phyloP scores from a whole-genome alignment of 2,888 invertebrate genomes.

The Acronicta leporina region DNA sequence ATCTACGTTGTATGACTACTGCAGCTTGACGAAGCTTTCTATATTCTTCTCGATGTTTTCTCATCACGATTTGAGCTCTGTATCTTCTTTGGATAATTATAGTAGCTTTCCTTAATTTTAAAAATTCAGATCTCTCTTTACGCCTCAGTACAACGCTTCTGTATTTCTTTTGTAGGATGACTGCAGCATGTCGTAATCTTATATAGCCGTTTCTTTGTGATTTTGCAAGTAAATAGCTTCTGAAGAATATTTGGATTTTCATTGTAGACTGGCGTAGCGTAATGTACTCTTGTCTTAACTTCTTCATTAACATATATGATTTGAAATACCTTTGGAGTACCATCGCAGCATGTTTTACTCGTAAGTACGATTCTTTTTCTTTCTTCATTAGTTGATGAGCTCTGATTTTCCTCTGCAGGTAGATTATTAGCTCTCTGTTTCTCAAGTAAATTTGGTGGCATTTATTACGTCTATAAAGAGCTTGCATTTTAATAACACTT shows the following conservation, averaged over 20 bases:
- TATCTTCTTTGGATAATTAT: constrained; percentile 75
- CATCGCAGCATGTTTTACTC: constrained; percentile 71
- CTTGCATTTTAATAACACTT: constrained; percentile 82
- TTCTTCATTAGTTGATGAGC: constrained; percentile 75
- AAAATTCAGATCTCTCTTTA: constrained; percentile 62
- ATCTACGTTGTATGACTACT: constrained; percentile 78
- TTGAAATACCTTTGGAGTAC: constrained; percentile 83
- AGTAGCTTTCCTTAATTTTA: constrained; percentile 59
- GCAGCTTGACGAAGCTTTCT: constrained; percentile 66
- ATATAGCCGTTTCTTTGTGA: constrained; percentile 27
- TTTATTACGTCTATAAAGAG: constrained; percentile 79
- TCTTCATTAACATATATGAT: constrained; percentile 62
- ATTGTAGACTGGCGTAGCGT: constrained; percentile 51
- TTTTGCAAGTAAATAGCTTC: constrained; percentile 46
- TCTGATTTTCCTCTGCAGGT: constrained; percentile 86
- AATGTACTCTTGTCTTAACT: constrained; percentile 48
- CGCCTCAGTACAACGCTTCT: constrained; percentile 76
- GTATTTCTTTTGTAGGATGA: constrained; percentile 84
- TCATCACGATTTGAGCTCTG: constrained; percentile 73
- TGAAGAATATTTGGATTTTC: constrained; percentile 65
- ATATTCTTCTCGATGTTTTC: constrained; percentile 59
- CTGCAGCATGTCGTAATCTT: constrained; percentile 62
- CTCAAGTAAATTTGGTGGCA: constrained; percentile 74
- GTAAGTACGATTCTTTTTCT: constrained; percentile 73
- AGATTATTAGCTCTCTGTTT: constrained; percentile 69